phyloP scores from a whole-genome alignment of 2,113 vertebrate genomes.

The Caranx melampygus region DNA sequence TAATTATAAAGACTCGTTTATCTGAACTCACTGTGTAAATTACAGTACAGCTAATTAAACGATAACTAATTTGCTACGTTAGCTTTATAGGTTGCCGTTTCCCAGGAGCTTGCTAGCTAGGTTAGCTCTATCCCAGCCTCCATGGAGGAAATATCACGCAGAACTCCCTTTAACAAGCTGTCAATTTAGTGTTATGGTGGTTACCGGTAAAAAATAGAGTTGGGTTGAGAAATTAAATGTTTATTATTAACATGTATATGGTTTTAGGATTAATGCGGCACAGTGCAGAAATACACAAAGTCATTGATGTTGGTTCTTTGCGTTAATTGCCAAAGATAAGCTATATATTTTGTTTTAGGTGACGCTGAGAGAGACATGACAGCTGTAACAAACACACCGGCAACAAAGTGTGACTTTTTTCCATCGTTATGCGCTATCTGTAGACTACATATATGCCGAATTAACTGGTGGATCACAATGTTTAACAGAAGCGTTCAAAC shows the following conservation, averaged over 20 bases:
- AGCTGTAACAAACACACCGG: too few species aligned
- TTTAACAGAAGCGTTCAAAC: fast-evolving
- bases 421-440: background rate
- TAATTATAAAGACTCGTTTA: background rate
- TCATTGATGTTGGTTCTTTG: background rate
- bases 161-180: background rate
- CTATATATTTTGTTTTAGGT: background rate
- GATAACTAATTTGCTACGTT: background rate
- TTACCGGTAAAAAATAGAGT: background rate
- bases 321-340: background rate
- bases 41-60: background rate
- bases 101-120: conserved; percentile 10
- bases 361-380: background rate
- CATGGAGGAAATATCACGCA: background rate
- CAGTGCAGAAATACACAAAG: too few species aligned
- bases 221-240: fast-evolving
- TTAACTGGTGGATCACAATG: background rate
- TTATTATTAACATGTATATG: background rate
- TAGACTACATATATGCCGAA: background rate
- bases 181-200: background rate
- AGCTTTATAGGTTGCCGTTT: background rate
- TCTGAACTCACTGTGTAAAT: background rate
- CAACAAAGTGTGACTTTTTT: background rate
- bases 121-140: conserved; percentile 12
- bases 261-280: background rate